A percentile compares a stretch with the other conserved stretches of the same genome.
These are phyloP conservation scores for Drepanosiphum platanoidis DNA, from an alignment of 2,888 invertebrate species.

Conservation along the genomic window DNA sequence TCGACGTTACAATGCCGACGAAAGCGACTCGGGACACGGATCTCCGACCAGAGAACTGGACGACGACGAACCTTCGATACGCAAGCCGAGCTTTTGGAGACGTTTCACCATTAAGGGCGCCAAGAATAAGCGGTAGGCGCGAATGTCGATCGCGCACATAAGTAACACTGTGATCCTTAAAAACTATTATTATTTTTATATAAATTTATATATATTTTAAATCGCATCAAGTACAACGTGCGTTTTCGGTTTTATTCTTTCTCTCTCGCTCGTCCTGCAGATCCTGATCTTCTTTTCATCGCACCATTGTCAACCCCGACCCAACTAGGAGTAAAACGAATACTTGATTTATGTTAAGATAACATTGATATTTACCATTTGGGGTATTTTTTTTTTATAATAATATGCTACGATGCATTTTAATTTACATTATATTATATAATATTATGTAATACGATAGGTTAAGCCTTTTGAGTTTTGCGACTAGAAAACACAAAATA, in stretches of 20 bases:
- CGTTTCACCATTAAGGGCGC: conserved; percentile 64
- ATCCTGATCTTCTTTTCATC: neutral
- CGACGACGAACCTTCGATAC: conserved; percentile 70
- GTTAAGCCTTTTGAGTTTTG: too few species aligned
- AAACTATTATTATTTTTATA: conserved; percentile 34
- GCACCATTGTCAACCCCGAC: neutral
- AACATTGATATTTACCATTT: neutral
- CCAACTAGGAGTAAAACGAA: too few species aligned
- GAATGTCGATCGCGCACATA: neutral
- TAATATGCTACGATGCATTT: neutral
- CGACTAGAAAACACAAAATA: too few species aligned
- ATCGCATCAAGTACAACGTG: neutral
- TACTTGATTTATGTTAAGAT: too few species aligned
- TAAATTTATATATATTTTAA: conserved; percentile 9
- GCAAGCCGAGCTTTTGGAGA: conserved; percentile 70
- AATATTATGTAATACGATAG: too few species aligned
- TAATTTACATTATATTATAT: neutral
- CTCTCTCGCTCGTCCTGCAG: neutral
- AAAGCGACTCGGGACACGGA: conserved; percentile 64
- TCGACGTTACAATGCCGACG: conserved; percentile 63
- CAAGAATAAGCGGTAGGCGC: conserved; percentile 60
- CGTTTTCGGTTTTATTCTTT: neutral
- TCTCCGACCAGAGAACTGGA: conserved; percentile 65
- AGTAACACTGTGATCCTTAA: conserved; percentile 31
- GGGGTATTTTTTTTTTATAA: neutral